A percentile compares a stretch with the other conserved stretches of the same genome.
phyloP scores from a whole-genome alignment of 2,797 vertebrate species.

The Ciconia nigra region DNA sequence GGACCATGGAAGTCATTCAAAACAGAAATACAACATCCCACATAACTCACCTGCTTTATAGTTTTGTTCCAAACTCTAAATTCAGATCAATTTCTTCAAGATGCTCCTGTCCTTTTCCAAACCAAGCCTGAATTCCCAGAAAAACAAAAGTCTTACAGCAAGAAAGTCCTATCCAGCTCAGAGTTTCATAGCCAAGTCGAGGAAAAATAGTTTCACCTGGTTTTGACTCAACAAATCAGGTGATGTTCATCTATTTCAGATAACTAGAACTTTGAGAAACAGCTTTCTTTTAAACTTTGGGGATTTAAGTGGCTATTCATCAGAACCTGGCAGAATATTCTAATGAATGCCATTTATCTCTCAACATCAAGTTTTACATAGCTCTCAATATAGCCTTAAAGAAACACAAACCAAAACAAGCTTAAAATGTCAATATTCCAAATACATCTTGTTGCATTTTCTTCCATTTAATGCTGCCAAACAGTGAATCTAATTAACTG shows the following conservation, averaged over 20 bases:
- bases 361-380: not conserved
- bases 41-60: not conserved
- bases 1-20: not conserved
- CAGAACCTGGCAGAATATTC: not conserved
- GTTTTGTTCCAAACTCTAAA: not conserved
- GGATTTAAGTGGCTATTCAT: not conserved
- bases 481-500: conserved; percentile 40
- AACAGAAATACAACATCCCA: not conserved
- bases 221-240: not conserved
- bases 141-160: rapidly evolving
- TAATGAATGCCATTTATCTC: not conserved
- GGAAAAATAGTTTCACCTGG: not conserved
- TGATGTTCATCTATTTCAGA: not conserved
- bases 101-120: not conserved
- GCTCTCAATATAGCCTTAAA: not conserved
- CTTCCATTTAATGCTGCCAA: not conserved
- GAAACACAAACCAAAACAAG: not conserved
- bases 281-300: not conserved
- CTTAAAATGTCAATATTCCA: not conserved
- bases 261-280: not conserved
- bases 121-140: not conserved
- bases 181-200: not conserved
- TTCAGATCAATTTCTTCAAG: not conserved
- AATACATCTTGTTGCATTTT: not conserved
- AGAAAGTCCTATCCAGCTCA: rapidly evolving